Evolutionary conservation across 2,888 invertebrate species (phyloP), one percentile per base, ranked within the genome.

Genomic region (Acleris laterana): DNA sequence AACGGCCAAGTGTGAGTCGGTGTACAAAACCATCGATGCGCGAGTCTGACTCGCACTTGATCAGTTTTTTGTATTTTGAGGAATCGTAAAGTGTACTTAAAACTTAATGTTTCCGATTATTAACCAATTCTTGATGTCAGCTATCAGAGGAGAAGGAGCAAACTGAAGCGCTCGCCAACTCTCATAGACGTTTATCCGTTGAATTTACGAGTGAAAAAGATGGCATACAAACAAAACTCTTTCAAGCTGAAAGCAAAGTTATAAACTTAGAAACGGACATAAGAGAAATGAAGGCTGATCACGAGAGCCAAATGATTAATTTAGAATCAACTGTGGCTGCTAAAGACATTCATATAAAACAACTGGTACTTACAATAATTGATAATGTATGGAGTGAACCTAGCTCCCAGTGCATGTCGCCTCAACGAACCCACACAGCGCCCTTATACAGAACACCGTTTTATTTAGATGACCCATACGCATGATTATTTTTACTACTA

Each of bases 281-380:
- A 69, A 94, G 85, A 79, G 90, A 93, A 80, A 75, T 95, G 83
- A 90, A 95, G 75, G 92, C 89, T 59, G 93, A 94, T 68, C 89
- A 94, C 70, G 94, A 95, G 73, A 90, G 87, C 70, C 96, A 94
- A 89, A 93, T 93, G 72, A 94, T 93, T 78, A 93, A 88, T 70
- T 93, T 91, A 85, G 95, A 94, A 84, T 94, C 91, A 67, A 93
- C 91, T 65, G 88, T 95, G 80, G 89, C 93, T 64, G 93, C 93
- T 46, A 95, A 95, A 90, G 94, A 94, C 73, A 90, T 89, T 77
- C 93, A 94, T 80, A 94, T 95, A 72, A 94, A 94, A 75, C 94
- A 94, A 87, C 87, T 95, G 93, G 95, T 95, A 94, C 70, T 68
- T 32, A 32, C 32, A 32, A 32, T 48, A 58, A 74, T 76, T 75